phyloP scores from a whole-genome alignment of 2,888 invertebrate species.

The Drosophila diplacantha region DNA sequence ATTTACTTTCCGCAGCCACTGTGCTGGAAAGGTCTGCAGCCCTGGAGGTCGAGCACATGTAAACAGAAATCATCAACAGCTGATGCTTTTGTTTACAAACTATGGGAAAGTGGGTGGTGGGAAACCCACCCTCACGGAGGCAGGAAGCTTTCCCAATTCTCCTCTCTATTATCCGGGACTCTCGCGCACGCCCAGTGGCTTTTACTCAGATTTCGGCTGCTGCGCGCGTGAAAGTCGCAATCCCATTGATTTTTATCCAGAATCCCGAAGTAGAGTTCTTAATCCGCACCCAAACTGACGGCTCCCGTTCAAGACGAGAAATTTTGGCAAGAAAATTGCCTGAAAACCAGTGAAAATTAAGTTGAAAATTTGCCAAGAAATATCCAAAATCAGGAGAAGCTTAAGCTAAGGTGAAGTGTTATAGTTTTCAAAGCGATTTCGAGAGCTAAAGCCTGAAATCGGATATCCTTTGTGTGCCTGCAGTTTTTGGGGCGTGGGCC shows the following conservation, averaged over 20 bases:
- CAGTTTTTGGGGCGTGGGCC: conserved; percentile 42
- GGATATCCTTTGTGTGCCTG: conserved; percentile 16
- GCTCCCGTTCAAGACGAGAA: conserved; percentile 44
- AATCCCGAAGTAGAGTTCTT: conserved; percentile 62
- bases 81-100: conserved; percentile 45
- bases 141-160: background rate
- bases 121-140: conserved; percentile 29
- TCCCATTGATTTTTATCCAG: conserved; percentile 70
- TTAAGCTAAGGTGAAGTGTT: conserved; percentile 42
- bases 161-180: conserved; percentile 45
- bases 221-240: conserved; percentile 58
- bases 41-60: conserved; percentile 26
- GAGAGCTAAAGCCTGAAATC: conserved; percentile 1
- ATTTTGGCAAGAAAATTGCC: conserved; percentile 29
- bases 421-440: background rate
- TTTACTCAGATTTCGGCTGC: conserved; percentile 49
- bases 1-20: conserved; percentile 29
- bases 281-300: conserved; percentile 68
- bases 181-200: conserved; percentile 22
- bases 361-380: conserved; percentile 1
- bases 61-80: conserved; percentile 20
- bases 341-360: conserved; percentile 30
- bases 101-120: conserved; percentile 2
- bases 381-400: conserved; percentile 7
- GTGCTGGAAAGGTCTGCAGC: conserved; percentile 16